These are phyloP conservation scores for Pogonocichla stellata DNA, from an alignment of 2,113 vertebrate genomes.

Conservation along the genomic window DNA sequence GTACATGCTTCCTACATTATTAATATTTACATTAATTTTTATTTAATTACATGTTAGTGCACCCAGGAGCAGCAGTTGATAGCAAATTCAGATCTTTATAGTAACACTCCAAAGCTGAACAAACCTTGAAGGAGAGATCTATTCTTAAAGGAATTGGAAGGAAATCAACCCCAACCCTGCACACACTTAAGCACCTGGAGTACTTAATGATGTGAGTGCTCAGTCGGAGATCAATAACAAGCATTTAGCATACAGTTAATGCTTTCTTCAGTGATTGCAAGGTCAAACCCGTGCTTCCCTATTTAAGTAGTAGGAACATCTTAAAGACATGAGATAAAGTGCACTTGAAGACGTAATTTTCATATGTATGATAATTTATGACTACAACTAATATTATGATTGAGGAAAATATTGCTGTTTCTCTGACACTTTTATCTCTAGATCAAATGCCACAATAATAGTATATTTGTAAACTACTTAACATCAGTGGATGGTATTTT, in stretches of 20 bases:
- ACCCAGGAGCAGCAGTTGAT: background rate
- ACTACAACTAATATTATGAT: background rate
- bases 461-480: background rate
- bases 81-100: background rate
- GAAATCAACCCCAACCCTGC: background rate
- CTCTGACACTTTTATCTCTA: background rate
- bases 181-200: background rate
- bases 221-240: constrained; percentile 21
- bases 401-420: background rate
- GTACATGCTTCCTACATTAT: rapidly evolving
- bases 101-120: background rate
- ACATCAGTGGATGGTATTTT: background rate
- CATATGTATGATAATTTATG: background rate
- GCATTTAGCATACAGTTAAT: background rate
- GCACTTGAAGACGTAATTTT: background rate
- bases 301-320: background rate
- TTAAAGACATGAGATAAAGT: background rate
- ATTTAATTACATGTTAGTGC: background rate
- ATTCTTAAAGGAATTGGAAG: background rate
- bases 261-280: constrained; percentile 26
- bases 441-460: background rate
- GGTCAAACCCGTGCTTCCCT: background rate
- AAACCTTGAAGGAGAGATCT: background rate
- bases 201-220: background rate
- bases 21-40: background rate